Conservation (phyloP, 1,140 invertebrate species). For the Lordiphosa stackelbergi region DNA sequence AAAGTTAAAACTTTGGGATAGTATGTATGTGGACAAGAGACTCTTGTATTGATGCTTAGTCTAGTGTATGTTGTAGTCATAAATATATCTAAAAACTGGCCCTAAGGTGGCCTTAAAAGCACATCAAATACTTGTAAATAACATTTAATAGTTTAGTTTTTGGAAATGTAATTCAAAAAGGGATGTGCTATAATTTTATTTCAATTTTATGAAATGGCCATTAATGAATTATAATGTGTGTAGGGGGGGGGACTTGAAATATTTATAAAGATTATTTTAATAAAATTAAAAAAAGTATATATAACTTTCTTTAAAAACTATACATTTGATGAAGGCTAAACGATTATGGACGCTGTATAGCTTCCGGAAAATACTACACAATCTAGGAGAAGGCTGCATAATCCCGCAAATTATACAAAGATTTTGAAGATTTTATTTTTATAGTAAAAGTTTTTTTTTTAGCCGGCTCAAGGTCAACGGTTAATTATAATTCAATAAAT, state of each 20-base stretch:
- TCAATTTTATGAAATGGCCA: constrained; percentile 7
- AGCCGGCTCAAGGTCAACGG: no score
- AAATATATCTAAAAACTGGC: constrained; percentile 38
- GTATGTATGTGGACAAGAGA: constrained; percentile 56
- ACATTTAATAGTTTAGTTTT: constrained; percentile 42
- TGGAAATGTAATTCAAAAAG: constrained; percentile 16
- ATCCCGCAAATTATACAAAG: no score
- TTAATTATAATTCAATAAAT: no score
- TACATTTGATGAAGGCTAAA: no score
- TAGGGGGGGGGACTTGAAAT: background rate
- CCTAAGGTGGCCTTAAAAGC: constrained; percentile 54
- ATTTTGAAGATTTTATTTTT: no score
- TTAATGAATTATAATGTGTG: background rate
- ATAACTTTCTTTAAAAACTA: no score
- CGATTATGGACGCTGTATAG: no score
- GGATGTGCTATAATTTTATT: no score
- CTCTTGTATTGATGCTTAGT: constrained; percentile 42
- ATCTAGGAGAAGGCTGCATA: no score
- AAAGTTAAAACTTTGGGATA: constrained; percentile 77
- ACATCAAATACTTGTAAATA: constrained; percentile 57
- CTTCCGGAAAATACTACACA: no score
- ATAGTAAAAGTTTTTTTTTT: no score
- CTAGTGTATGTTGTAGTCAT: constrained; percentile 17
- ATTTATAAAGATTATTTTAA: constrained; percentile 6
- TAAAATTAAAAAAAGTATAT: background rate